Base-by-base conservation (phyloP, 2,113 vertebrate species). In the Laterallus jamaicensis region DNA sequence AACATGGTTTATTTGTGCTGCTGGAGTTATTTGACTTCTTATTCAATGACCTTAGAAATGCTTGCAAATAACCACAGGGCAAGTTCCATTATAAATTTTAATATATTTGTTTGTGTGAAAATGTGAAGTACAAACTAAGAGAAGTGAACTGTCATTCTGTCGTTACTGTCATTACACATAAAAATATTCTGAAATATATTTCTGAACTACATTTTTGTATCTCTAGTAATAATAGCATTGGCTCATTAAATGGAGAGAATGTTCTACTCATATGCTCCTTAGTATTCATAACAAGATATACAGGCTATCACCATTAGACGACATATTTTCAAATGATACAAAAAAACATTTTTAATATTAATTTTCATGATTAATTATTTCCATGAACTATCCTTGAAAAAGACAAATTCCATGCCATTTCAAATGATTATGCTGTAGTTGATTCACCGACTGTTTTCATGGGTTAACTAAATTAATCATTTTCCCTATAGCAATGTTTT, bases 311-410 rank as follows among this genome's bases (percentile, higher is more conserved):
- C 31, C 42, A 75, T 82, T 82, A 78, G 59, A 80, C 94, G 17
- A 6, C 44, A 62, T 44, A 12, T 73, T 86, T 82, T 63, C 39
- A 69, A 94, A 73, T 35, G 10, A 16, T 47, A 47, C 3, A 58
- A 19, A 19, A 49, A 28, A 35, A 0, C 0, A 11, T 29, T 78
- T 82, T 68, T 64, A 37, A 54, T 29, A 86, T 49, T 91, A 86
- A 83, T 91, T 93, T 83, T 80, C 5, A 68, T 19, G 5, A 94
- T 84, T 89, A 55, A 76, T 93, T 95, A 79, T 95, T 96, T 84
- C 35, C 55, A 16, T 49, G 64, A 88, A 60, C 22, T 82, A 47
- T 52, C 25, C 40, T 86, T 84, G 28, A 93, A 77, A 67, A 95
- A 71, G 24, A 47, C 15, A 66, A 66, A 93, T 26, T 89, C 37